These are phyloP conservation scores for Tetramorium bicarinatum DNA, from an alignment of 2,888 invertebrate genomes.

Conservation along the genomic window DNA sequence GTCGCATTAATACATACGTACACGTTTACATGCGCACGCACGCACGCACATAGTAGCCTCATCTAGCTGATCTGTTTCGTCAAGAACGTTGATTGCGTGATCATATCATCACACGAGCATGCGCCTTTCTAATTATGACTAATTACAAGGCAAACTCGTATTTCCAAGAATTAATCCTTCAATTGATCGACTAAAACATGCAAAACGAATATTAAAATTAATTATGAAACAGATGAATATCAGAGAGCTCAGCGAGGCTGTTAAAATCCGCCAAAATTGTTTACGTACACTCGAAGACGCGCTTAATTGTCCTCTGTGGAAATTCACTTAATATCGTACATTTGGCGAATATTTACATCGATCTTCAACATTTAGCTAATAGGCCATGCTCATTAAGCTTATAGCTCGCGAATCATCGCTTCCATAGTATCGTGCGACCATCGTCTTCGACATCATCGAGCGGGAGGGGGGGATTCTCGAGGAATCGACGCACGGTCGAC, in stretches of 20 bases:
- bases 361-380: conserved; percentile 17
- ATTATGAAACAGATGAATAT: not conserved
- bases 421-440: conserved; percentile 21
- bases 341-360: conserved; percentile 5
- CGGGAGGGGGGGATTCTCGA: not conserved
- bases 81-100: conserved; percentile 27
- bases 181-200: not conserved
- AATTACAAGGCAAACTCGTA: conserved; percentile 10
- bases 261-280: conserved; percentile 12
- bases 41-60: conserved; percentile 62
- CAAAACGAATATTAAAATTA: not conserved
- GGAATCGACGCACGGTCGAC: conserved; percentile 18
- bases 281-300: not conserved
- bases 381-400: conserved; percentile 45
- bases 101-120: conserved; percentile 50
- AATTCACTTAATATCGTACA: not conserved
- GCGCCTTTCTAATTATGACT: conserved; percentile 34
- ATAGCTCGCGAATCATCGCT: conserved; percentile 42
- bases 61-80: conserved; percentile 57
- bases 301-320: not conserved
- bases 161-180: not conserved
- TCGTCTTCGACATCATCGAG: conserved; percentile 30
- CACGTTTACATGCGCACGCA: conserved; percentile 58
- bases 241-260: not conserved
- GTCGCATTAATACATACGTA: conserved; percentile 70